Base-by-base conservation (phyloP, 2,113 vertebrate species). In the Meriones unguiculatus region DNA sequence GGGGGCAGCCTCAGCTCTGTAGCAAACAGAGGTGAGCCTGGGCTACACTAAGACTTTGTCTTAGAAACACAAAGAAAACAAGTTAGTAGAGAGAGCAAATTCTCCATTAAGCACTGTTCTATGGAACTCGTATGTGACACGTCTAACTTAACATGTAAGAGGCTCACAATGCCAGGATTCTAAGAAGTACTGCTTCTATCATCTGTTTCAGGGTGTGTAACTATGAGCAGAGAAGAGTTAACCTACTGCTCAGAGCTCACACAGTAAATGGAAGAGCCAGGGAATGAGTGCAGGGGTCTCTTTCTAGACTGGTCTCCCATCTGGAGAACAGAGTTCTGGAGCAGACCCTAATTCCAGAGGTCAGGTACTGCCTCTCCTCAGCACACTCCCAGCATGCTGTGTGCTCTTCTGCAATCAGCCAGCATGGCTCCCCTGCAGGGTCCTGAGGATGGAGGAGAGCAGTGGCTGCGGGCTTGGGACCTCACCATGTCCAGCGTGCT, bases 341-440 rank as follows among this genome's bases (percentile, higher is more conserved):
- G 11, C 32, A 1, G 20, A 17, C 30, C 32, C 24, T 18, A n/a
- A 7, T 76, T 54, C 28, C 46, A 9, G 82, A 24, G n/a, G 57
- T 35, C 59, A 62, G 35, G 18, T 25, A 28, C 10, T 17, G 7
- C 13, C 41, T 70, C n/a, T 81, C 46, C 4, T 52, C 4, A 50
- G 54, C 54, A 54, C 15, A 17, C 75, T 57, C 30, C 76, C 35
- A 35, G 87, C 11, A 35, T 1, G 9, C 38, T 5, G 9, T 4
- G 2, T 5, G 17, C 25, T 64, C 35, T 22, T 65, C 13, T 1
- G 0, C 30, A 5, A 7, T 18, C 64, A 17, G 3, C 1, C 15
- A n/a, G 65, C 3, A 30, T 13, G 78, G 65, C 52, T 84, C 12
- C 52, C 52, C 25, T 25, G 30, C 6, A 10, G 41, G 24, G 32